These are phyloP conservation scores for Monomorium pharaonis DNA, from an alignment of 1,140 invertebrate species.

Conservation along the genomic window DNA sequence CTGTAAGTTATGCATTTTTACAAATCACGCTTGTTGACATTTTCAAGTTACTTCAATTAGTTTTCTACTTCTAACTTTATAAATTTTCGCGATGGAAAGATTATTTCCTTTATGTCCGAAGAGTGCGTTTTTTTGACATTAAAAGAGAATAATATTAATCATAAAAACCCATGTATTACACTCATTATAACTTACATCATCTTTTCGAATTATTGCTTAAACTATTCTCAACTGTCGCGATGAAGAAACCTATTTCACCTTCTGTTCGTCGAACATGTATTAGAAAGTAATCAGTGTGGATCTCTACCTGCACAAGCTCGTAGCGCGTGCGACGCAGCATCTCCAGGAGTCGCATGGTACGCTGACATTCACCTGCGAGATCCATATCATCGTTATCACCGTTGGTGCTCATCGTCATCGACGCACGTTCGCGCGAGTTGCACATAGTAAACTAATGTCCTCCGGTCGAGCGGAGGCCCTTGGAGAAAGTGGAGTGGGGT, in stretches of 20 bases:
- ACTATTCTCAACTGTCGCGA: neutral
- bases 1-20: no score
- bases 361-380: slow-evolving; percentile 48
- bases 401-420: neutral
- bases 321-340: slow-evolving; percentile 79
- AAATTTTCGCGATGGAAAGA: no score
- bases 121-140: neutral
- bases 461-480: no score
- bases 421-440: neutral
- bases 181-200: neutral
- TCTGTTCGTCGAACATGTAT: neutral
- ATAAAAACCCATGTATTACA: neutral
- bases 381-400: neutral
- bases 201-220: neutral
- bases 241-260: no score
- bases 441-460: neutral
- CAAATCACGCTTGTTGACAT: no score
- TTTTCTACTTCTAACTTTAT: no score
- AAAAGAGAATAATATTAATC: no score
- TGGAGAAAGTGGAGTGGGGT: neutral
- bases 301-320: slow-evolving; percentile 84
- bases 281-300: neutral
- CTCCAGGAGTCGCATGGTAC: slow-evolving; percentile 78
- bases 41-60: no score
- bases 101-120: no score